Evolutionary conservation across 2,113 vertebrate genomes (phyloP).

Genomic region (Guaruba guarouba): DNA sequence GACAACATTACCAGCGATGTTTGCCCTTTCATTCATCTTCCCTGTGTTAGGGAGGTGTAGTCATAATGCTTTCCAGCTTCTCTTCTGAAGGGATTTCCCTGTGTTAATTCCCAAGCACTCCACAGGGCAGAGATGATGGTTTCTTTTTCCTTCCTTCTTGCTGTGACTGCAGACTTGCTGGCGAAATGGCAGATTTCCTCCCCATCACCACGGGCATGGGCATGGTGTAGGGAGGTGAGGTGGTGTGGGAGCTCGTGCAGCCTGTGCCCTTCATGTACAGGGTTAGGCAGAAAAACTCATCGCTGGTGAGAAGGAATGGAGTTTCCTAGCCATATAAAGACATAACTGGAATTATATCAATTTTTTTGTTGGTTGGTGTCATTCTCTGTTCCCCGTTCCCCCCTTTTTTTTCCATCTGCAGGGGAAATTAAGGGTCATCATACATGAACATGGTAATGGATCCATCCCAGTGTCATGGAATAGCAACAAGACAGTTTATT

Average conservation of each 20-base stretch:
- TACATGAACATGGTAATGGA: not conserved
- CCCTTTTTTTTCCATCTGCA: not conserved
- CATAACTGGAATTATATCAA: not conserved
- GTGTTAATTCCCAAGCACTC: not conserved
- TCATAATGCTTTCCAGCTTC: not conserved
- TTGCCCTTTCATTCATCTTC: conserved; percentile 10
- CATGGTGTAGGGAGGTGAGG: not conserved
- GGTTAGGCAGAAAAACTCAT: not conserved
- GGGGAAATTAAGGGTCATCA: not conserved
- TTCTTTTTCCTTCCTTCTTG: not conserved
- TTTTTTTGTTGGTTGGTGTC: not conserved
- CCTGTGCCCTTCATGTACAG: not conserved
- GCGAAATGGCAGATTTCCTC: not conserved
- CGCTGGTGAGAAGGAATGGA: accelerated
- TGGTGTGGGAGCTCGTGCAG: not conserved
- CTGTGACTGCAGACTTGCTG: accelerated
- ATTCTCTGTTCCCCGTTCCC: not conserved
- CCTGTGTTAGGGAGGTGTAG: not conserved
- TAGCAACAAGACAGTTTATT: not conserved
- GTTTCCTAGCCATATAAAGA: not conserved
- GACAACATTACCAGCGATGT: not conserved
- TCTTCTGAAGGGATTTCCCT: not conserved
- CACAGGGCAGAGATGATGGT: not conserved
- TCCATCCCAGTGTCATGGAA: not conserved
- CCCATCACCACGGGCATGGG: accelerated